Conservation (phyloP, 2,888 invertebrate species). For the Beris chalybata region DNA sequence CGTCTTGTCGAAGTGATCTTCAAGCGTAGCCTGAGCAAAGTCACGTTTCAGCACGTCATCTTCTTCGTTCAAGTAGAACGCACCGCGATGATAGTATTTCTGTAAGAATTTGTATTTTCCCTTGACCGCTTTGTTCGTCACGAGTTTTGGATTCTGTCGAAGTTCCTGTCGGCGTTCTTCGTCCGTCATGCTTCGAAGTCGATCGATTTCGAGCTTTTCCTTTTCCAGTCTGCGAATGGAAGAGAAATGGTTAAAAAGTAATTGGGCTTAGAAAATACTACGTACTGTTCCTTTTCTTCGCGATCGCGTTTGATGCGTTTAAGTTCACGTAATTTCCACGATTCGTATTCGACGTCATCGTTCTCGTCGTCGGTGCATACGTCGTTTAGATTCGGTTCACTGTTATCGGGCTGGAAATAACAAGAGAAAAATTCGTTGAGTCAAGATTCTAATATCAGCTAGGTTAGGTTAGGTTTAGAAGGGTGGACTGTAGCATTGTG, state of each 20-base stretch:
- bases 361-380: conserved; percentile 94
- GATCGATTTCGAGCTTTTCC: conserved; percentile 85
- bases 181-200: conserved; percentile 91
- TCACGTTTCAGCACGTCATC: conserved; percentile 89
- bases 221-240: conserved; percentile 71
- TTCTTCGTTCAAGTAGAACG: conserved; percentile 95
- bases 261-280: background rate
- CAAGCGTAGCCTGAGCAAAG: conserved; percentile 93
- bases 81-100: conserved; percentile 99
- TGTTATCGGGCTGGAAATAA: conserved; percentile 63
- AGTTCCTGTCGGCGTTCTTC: conserved; percentile 91
- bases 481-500: too few species aligned
- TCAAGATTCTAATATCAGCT: too few species aligned
- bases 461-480: too few species aligned
- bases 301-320: conserved; percentile 95
- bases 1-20: conserved; percentile 99
- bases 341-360: conserved; percentile 94
- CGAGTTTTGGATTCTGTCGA: conserved; percentile 84
- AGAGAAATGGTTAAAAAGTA: background rate
- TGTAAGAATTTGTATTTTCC: conserved; percentile 99
- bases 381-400: conserved; percentile 78
- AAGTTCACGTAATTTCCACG: conserved; percentile 96
- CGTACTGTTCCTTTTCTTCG: conserved; percentile 87
- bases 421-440: background rate
- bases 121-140: conserved; percentile 93